Evolutionary conservation across 2,797 vertebrate genomes (phyloP), one percentile per base, ranked within the genome.

Genomic region (Oreonectes daqikongensis): DNA sequence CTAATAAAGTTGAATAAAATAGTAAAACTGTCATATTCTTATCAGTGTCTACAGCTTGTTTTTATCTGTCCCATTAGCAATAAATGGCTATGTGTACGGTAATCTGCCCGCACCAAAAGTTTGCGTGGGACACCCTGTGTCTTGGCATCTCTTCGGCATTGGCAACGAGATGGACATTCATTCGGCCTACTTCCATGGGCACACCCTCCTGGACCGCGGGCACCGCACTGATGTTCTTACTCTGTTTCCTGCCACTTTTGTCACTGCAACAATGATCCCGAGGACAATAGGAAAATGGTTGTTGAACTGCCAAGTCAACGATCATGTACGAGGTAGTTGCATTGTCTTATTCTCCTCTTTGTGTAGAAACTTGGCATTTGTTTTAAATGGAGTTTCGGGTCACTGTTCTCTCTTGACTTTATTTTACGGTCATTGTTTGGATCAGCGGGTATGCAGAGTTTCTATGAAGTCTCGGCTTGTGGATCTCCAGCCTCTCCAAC

Each of bases 161-260:
- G 94, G 94, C 66, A 94, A 89, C 61, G 91, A 93, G 85, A 81
- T 90, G 0, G 94, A 94, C 71, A 71, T 95, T 78, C 94, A 95
- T 69, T 93, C 93, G 6, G 93, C 85, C 60, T 92, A 88, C 80
- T 95, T 95, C 84, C 88, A 92, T 3, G 94, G 94, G 75, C 91
- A 94, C 83, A 90, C 72, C 0, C 80, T 95, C 28, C 88, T 64
- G 0, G 80, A 90, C 67, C 86, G 89, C 26, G 91, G 88, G 53
- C 93, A 94, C 6, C 90, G 85, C 63, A 92, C 89, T 7, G 92
- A 95, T 0, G 92, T 93, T 77, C 87, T 88, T 77, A 90, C 88
- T 65, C 86, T 94, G n/a, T 94, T 95, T 83, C 94, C 94, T 76
- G 94, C 93, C 66, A 93, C 91, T 10, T 92, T 94, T 79, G 88